These are phyloP conservation scores for Criorhina ranunculi DNA, from an alignment of 2,888 invertebrate species.

Conservation along the genomic window DNA sequence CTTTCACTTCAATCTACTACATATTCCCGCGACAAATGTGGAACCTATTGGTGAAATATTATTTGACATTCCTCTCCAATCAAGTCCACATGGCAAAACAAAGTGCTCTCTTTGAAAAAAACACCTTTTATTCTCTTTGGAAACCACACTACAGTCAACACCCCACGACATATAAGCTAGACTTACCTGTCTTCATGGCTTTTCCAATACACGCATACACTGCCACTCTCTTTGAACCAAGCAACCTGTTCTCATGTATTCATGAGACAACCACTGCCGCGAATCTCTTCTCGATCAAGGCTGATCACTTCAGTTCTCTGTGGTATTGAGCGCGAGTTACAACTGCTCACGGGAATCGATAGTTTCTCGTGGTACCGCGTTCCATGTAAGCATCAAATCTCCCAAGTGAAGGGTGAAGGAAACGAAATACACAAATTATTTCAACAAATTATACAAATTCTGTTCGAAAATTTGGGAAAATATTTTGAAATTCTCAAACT, in stretches of 20 bases:
- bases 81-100: neutral
- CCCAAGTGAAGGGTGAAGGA: constrained; percentile 61
- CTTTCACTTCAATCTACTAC: constrained; percentile 13
- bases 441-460: constrained; percentile 27
- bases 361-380: constrained; percentile 53
- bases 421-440: constrained; percentile 15
- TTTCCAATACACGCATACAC: neutral
- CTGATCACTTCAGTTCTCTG: constrained; percentile 67
- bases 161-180: neutral
- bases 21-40: neutral
- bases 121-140: neutral
- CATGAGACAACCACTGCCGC: constrained; percentile 29
- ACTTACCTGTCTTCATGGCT: constrained; percentile 8
- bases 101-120: neutral
- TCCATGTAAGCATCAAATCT: constrained; percentile 29
- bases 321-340: constrained; percentile 69
- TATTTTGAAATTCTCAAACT: neutral
- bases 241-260: constrained; percentile 68
- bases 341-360: constrained; percentile 50
- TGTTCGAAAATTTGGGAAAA: constrained; percentile 4
- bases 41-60: neutral
- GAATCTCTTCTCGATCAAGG: constrained; percentile 63
- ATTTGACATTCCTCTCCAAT: neutral
- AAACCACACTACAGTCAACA: neutral
- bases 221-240: constrained; percentile 33